A percentile compares a stretch with the other conserved stretches of the same genome.
Evolutionary conservation across 1,140 invertebrate species (phyloP).

Genomic region (Stegodyphus dumicola): DNA sequence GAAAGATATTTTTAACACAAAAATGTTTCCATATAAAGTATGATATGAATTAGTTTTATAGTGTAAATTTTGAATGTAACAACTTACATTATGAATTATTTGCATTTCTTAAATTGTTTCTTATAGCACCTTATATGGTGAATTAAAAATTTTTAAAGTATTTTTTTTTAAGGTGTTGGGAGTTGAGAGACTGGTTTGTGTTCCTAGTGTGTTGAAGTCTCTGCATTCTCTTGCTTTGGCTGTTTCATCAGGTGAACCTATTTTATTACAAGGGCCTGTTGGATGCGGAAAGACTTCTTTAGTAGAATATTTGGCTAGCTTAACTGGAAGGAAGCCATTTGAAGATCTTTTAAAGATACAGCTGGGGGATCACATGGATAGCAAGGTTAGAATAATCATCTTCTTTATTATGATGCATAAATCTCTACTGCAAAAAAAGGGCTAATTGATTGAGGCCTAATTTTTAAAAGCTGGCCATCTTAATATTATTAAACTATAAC

Average conservation of each 20-base stretch:
- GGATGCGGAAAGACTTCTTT: conserved; percentile 95
- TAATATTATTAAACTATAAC: too few relatives aligned
- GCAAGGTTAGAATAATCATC: conserved; percentile 73
- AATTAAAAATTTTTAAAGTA: not conserved
- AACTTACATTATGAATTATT: not conserved
- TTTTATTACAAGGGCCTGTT: conserved; percentile 89
- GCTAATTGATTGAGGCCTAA: too few relatives aligned
- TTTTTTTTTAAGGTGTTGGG: not conserved
- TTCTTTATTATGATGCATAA: too few relatives aligned
- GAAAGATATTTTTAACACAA: too few relatives aligned
- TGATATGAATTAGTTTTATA: too few relatives aligned
- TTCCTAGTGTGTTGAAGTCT: conserved; percentile 66
- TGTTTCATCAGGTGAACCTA: conserved; percentile 78
- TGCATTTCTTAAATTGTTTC: not conserved
- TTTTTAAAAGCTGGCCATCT: too few relatives aligned
- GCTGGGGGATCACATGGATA: conserved; percentile 97
- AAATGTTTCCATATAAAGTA: too few relatives aligned
- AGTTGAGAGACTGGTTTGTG: conserved; percentile 63
- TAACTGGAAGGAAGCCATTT: conserved; percentile 76
- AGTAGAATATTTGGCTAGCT: conserved; percentile 85
- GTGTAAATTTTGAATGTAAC: too few relatives aligned
- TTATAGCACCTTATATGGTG: not conserved
- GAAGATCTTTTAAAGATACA: conserved; percentile 82
- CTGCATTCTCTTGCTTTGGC: conserved; percentile 67
- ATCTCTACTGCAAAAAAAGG: too few relatives aligned